Conservation (phyloP, 2,797 vertebrate species). For the Neomorphus geoffroyi region DNA sequence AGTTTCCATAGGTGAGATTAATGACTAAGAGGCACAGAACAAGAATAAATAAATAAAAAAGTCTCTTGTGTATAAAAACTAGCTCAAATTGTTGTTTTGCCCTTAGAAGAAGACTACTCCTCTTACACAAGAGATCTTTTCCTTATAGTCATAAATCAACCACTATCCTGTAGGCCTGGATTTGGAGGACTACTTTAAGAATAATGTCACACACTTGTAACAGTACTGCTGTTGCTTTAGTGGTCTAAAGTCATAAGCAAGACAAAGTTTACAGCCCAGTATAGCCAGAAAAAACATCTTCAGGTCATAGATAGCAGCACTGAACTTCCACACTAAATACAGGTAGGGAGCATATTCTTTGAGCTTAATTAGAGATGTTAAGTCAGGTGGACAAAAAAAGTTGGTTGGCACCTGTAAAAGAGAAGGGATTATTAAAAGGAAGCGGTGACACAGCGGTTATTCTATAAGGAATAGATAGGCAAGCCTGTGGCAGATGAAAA, state of each 20-base stretch:
- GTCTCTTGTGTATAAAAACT: background rate
- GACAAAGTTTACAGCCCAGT: background rate
- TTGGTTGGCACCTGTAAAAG: background rate
- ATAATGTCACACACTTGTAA: background rate
- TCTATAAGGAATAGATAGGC: background rate
- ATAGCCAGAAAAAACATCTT: background rate
- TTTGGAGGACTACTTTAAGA: background rate
- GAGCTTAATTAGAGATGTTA: background rate
- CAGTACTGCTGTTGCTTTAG: background rate
- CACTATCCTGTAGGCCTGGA: background rate
- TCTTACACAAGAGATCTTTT: background rate
- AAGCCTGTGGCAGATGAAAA: background rate
- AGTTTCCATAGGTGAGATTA: conserved; percentile 31
- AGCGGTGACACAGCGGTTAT: background rate
- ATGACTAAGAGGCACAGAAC: background rate
- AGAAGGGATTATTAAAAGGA: background rate
- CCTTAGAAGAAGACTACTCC: background rate
- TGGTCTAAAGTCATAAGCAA: background rate
- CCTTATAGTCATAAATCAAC: background rate
- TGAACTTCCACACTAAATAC: background rate
- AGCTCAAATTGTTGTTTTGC: background rate
- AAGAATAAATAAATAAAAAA: conserved; percentile 18
- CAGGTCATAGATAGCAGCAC: background rate
- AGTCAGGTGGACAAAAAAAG: background rate
- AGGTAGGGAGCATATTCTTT: background rate